Conservation (phyloP, 2,888 invertebrate genomes). For the Kuschelorhynchus macadamiae region DNA sequence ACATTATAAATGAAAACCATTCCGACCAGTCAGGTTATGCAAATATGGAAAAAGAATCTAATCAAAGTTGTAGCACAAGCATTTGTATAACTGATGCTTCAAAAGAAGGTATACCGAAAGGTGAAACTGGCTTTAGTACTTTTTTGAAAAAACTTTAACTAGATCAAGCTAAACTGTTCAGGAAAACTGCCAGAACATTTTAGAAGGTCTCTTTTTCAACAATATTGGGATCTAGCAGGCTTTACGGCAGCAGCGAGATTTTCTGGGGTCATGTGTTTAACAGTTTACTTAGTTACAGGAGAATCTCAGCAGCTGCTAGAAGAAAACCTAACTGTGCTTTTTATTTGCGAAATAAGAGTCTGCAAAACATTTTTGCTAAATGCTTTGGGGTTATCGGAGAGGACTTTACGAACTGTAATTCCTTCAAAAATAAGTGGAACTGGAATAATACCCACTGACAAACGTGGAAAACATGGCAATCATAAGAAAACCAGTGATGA, state of each 20-base stretch:
- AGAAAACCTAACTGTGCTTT: conserved; percentile 15
- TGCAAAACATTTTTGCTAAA: conserved; percentile 26
- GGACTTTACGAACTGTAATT: conserved; percentile 7
- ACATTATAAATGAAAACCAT: no score
- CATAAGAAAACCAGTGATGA: conserved; percentile 53
- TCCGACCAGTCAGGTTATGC: not conserved
- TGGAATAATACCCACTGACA: conserved; percentile 52
- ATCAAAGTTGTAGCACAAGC: conserved; percentile 1
- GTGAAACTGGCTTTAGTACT: not conserved
- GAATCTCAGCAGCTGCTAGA: conserved; percentile 6
- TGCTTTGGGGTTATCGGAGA: conserved; percentile 14
- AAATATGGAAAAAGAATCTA: not conserved
- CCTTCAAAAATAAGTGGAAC: conserved; percentile 44
- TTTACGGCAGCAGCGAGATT: conserved; percentile 39
- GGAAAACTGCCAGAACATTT: conserved; percentile 3
- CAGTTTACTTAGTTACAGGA: conserved; percentile 9
- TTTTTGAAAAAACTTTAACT: not conserved
- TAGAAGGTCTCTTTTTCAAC: conserved; percentile 4
- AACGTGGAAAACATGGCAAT: conserved; percentile 57
- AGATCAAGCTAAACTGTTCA: conserved; percentile 13
- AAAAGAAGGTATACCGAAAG: not conserved
- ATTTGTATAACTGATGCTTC: not conserved
- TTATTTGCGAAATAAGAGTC: conserved; percentile 14
- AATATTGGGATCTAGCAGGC: conserved; percentile 25
- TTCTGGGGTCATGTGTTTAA: conserved; percentile 35